A percentile compares a stretch with the other conserved stretches of the same genome.
Conservation (phyloP, 2,888 invertebrate genomes). For the Biston betularia region DNA sequence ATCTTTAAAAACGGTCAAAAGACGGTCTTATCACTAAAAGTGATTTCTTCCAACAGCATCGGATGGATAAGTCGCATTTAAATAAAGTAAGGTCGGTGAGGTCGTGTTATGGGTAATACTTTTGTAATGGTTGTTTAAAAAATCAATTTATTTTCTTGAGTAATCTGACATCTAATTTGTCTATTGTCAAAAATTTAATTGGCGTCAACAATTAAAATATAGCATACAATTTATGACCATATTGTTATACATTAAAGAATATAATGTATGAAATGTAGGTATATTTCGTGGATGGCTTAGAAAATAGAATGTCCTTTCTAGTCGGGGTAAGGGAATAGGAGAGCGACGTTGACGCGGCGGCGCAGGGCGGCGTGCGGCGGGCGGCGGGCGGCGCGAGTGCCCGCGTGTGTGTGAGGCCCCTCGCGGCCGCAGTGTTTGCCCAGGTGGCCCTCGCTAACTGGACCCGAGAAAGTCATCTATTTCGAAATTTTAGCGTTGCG, state of each 20-base stretch:
- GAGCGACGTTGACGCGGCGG: conserved; percentile 13
- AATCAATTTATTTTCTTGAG: background rate
- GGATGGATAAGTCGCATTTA: no score
- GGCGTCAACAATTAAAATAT: no score
- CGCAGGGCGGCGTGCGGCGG: conserved; percentile 2
- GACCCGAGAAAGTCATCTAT: conserved; percentile 81
- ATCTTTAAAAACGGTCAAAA: no score
- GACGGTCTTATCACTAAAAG: no score
- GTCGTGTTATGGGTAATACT: no score
- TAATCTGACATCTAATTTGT: background rate
- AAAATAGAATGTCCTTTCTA: conserved; percentile 13
- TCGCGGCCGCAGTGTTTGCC: conserved; percentile 64
- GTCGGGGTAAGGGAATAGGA: background rate
- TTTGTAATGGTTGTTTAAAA: no score
- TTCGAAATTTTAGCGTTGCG: conserved; percentile 82
- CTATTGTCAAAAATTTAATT: no score
- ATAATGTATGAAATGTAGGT: no score
- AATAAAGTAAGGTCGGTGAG: no score
- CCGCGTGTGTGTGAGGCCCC: conserved; percentile 53
- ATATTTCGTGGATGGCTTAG: background rate
- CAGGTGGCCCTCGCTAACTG: conserved; percentile 73
- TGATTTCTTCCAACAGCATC: no score
- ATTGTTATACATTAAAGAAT: no score
- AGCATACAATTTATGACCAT: no score
- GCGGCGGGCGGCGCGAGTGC: conserved; percentile 29